Conservation (phyloP, 2,888 invertebrate species). For the Ochropleura plecta region DNA sequence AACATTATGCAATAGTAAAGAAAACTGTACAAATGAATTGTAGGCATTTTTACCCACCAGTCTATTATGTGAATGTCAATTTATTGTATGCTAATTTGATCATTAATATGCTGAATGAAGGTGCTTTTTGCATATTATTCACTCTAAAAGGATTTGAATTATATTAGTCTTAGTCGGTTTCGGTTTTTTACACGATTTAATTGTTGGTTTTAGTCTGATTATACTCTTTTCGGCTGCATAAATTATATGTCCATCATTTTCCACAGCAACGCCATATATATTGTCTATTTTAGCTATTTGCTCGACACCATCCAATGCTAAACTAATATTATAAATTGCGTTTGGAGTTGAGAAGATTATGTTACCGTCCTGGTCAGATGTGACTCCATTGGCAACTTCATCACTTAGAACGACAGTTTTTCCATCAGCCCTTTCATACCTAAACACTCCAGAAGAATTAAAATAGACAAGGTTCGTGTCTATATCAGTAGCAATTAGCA, state of each 20-base stretch:
- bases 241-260: constrained; percentile 68
- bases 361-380: constrained; percentile 68
- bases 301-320: constrained; percentile 45
- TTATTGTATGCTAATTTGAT: neutral
- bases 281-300: constrained; percentile 45
- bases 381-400: constrained; percentile 65
- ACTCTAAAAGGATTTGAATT: neutral
- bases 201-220: constrained; percentile 66
- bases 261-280: constrained; percentile 68
- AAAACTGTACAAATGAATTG: too few relatives aligned
- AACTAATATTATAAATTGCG: constrained; percentile 64
- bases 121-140: neutral
- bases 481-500: constrained; percentile 70
- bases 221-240: constrained; percentile 68
- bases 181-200: constrained; percentile 44
- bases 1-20: neutral
- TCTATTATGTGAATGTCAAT: neutral
- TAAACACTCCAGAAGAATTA: constrained; percentile 73
- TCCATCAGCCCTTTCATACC: constrained; percentile 52
- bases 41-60: neutral
- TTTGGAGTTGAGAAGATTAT: constrained; percentile 69
- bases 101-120: neutral
- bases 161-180: neutral
- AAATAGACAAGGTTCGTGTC: constrained; percentile 66
- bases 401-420: constrained; percentile 48